Evolutionary conservation across 2,888 invertebrate species (phyloP), one percentile per base, ranked within the genome.

Genomic region (Acanthococcus lagerstroemiae): DNA sequence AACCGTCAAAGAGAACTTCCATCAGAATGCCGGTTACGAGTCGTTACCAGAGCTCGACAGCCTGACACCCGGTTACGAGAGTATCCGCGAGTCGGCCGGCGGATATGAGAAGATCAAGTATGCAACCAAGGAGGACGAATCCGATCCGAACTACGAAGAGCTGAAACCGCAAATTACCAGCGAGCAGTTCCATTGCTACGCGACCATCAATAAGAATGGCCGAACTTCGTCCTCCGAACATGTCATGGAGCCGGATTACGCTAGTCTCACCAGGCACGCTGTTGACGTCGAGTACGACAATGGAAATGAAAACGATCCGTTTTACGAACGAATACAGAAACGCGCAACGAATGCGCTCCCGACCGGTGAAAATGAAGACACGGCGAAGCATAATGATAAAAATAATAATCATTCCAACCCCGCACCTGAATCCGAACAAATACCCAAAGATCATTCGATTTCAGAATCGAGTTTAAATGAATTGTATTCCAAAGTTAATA

Each of bases 81-180:
- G 66, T 55, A 67, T 67, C 21, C 63, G 61, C 22, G 50, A 65
- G 15, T 45, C 67, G 19, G 24, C 12, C 5, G 15, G 37, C 22
- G 54, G 54, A 9, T 67, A 67, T 24, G 63, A 67, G 12, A 67
- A 55, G 9, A 19, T 67, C 21, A 67, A 55, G 30, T 60, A 58
- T 30, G 24, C 68, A 24, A 30, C 67, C 45, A 66, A 52, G 26
- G 48, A 67, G 26, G 55, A 63, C 45, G 67, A 65, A 52, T 27
- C 81, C 69, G 88, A 88, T 77, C 87, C 88, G 0, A 90, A 88
- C 74, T 90, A 90, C 74, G 90, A 90, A 76, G 85, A 87, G 69
- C 75, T 90, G 55, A 80, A 83, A 66, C 69, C 70, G 7, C 67
- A 67, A n/a, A 66, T 37, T 15, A 57, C 45, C 19, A 68, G 48